A percentile compares a stretch with the other conserved stretches of the same genome.
phyloP scores from a whole-genome alignment of 2,888 invertebrate genomes.

The Agriopis leucophaearia region DNA sequence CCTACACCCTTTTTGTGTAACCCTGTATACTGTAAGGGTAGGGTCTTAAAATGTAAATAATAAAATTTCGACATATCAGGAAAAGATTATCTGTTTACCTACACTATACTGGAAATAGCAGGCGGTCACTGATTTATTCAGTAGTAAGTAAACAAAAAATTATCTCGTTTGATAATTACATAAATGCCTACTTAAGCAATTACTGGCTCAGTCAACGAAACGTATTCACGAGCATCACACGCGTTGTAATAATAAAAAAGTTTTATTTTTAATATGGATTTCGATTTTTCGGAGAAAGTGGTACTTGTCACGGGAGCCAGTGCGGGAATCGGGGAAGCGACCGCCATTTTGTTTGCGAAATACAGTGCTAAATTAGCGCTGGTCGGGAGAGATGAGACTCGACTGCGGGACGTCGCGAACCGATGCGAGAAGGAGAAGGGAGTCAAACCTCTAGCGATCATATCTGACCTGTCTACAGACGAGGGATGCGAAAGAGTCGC shows the following conservation, averaged over 20 bases:
- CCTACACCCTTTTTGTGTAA: no score
- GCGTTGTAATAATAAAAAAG: background rate
- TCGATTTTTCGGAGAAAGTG: slow-evolving; percentile 57
- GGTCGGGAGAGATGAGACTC: slow-evolving; percentile 56
- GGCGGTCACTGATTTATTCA: background rate
- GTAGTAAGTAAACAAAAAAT: background rate
- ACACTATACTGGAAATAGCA: background rate
- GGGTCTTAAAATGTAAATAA: no score
- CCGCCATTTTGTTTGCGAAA: slow-evolving; percentile 55
- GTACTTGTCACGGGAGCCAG: slow-evolving; percentile 64
- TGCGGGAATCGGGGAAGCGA: slow-evolving; percentile 60
- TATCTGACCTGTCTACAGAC: slow-evolving; percentile 61
- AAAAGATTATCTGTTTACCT: no score
- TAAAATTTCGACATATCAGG: no score
- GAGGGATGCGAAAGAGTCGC: slow-evolving; percentile 58
- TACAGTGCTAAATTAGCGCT: slow-evolving; percentile 56
- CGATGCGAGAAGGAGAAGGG: slow-evolving; percentile 51
- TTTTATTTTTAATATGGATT: slow-evolving; percentile 41
- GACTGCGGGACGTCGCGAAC: slow-evolving; percentile 50
- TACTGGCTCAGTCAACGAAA: slow-evolving; percentile 1
- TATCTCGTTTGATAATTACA: background rate
- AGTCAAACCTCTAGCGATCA: slow-evolving; percentile 50
- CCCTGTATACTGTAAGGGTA: no score
- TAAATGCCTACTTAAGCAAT: background rate
- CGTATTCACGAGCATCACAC: background rate